Evolutionary conservation across 2,888 invertebrate genomes (phyloP).

Genomic region (Sialis fuliginosa): DNA sequence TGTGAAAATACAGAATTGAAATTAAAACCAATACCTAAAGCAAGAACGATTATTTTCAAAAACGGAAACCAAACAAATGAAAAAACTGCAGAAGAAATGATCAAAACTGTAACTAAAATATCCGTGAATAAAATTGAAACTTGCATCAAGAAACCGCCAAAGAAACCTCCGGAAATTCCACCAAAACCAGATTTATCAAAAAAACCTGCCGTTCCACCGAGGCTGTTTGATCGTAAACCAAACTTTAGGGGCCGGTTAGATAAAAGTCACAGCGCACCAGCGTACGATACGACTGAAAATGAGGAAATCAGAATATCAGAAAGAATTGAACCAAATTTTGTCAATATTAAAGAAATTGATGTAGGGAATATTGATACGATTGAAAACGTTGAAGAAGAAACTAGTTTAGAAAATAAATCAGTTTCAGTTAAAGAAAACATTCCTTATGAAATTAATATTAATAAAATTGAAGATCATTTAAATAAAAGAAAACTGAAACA

Average conservation of each 20-base stretch:
- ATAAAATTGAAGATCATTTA: too few species aligned
- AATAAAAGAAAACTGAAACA: too few species aligned
- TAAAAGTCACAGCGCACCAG: slow-evolving; percentile 69
- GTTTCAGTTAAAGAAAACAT: not conserved
- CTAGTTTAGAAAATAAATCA: not conserved
- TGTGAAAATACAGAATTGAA: not conserved
- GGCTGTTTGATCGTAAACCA: slow-evolving; percentile 15
- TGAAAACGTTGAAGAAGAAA: not conserved
- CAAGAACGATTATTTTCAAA: not conserved
- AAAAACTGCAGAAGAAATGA: not conserved
- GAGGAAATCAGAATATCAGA: slow-evolving; percentile 6
- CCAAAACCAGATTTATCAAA: slow-evolving; percentile 16
- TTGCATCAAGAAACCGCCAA: slow-evolving; percentile 14
- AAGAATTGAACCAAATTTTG: not conserved
- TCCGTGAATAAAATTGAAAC: not conserved
- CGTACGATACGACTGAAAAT: slow-evolving; percentile 39
- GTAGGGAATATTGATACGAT: not conserved
- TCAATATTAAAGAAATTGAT: not conserved
- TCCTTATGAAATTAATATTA: too few species aligned
- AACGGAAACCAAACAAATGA: not conserved
- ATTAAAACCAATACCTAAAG: slow-evolving; percentile 1
- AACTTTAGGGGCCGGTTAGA: slow-evolving; percentile 41
- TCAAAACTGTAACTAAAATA: not conserved
- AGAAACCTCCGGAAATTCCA: slow-evolving; percentile 17
- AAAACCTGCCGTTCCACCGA: slow-evolving; percentile 21